phyloP scores from a whole-genome alignment of 2,797 vertebrate genomes.

The Phrynocephalus forsythii region DNA sequence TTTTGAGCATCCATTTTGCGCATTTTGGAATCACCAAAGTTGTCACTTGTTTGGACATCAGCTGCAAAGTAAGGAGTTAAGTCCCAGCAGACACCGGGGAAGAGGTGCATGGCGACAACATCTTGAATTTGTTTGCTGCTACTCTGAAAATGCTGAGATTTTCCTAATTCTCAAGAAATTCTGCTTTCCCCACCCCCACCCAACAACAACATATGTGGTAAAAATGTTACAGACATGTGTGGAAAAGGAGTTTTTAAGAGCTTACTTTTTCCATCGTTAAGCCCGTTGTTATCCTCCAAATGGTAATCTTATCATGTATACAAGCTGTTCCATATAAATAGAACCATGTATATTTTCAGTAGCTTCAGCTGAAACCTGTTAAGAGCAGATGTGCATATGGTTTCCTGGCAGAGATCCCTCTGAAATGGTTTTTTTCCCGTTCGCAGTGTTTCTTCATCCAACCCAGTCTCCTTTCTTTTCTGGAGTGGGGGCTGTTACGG shows the following conservation, averaged over 20 bases:
- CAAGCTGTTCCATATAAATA: slow-evolving; percentile 71
- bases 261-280: slow-evolving; percentile 47
- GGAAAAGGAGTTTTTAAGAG: slow-evolving; percentile 16
- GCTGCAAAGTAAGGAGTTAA: neutral
- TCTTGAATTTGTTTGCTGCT: slow-evolving; percentile 62
- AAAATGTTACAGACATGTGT: slow-evolving; percentile 27
- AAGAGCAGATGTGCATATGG: slow-evolving; percentile 73
- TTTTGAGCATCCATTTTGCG: neutral
- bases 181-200: neutral
- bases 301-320: slow-evolving; percentile 71
- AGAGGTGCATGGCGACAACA: slow-evolving; percentile 16
- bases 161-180: slow-evolving; percentile 57
- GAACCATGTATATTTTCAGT: slow-evolving; percentile 68
- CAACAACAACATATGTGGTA: slow-evolving; percentile 52
- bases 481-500: neutral
- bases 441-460: slow-evolving; percentile 13
- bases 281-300: slow-evolving; percentile 60
- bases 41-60: neutral
- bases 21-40: neutral
- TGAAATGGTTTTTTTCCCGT: slow-evolving; percentile 59
- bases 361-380: slow-evolving; percentile 76
- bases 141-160: slow-evolving; percentile 51
- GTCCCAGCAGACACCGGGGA: slow-evolving; percentile 18
- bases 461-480: slow-evolving; percentile 21
- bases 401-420: slow-evolving; percentile 50